phyloP scores from a whole-genome alignment of 2,797 vertebrate genomes.

The Cyclopterus lumpus region DNA sequence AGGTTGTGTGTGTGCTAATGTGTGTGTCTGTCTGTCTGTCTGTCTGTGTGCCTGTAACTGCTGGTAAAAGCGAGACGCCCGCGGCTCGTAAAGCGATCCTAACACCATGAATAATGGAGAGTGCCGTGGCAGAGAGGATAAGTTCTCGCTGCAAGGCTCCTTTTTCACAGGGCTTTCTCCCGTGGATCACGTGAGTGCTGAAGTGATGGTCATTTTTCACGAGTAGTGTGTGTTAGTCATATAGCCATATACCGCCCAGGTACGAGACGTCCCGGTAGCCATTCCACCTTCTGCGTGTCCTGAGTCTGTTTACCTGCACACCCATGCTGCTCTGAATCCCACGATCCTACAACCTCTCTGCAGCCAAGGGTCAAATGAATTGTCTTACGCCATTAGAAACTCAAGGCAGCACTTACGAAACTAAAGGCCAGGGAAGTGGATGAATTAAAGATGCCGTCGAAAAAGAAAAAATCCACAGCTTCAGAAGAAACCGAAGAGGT shows the following conservation, averaged over 20 bases:
- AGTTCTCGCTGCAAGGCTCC: conserved; percentile 84
- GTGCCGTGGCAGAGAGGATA: conserved; percentile 83
- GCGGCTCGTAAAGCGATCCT: conserved; percentile 92
- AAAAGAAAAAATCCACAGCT: conserved; percentile 87
- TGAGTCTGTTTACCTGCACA: conserved; percentile 47
- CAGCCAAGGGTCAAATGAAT: conserved; percentile 82
- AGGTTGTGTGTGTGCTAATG: background rate
- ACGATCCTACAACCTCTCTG: conserved; percentile 54
- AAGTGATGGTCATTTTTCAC: conserved; percentile 89
- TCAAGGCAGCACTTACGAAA: conserved; percentile 81
- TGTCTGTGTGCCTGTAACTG: conserved; percentile 55
- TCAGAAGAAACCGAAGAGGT: conserved; percentile 81
- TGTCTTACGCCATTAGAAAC: conserved; percentile 84
- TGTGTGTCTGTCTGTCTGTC: conserved; percentile 7
- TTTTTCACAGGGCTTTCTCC: conserved; percentile 90
- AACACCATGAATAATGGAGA: conserved; percentile 95
- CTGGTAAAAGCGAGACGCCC: conserved; percentile 82
- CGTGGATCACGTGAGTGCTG: conserved; percentile 80
- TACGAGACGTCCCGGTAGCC: conserved; percentile 56
- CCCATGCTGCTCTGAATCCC: conserved; percentile 36
- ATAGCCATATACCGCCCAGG: conserved; percentile 63
- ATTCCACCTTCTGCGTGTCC: conserved; percentile 38
- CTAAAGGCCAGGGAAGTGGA: conserved; percentile 81
- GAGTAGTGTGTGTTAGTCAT: conserved; percentile 79
- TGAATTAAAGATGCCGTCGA: conserved; percentile 92